phyloP scores from a whole-genome alignment of 2,888 invertebrate genomes.

The Cosmopolites sordidus region DNA sequence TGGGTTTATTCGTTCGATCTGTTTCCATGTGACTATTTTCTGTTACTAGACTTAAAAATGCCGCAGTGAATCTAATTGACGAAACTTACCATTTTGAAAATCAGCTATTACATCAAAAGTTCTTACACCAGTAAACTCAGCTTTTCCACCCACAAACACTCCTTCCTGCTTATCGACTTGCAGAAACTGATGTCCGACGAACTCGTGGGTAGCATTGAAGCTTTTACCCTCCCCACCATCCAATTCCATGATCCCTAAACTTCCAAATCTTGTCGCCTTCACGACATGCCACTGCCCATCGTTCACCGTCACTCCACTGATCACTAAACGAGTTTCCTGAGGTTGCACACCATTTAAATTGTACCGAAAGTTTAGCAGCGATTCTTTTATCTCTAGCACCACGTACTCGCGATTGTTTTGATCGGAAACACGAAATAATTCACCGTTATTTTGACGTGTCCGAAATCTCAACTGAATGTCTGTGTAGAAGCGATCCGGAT shows the following conservation, averaged over 20 bases:
- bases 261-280: slow-evolving; percentile 83
- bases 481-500: slow-evolving; percentile 86
- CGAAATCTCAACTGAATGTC: slow-evolving; percentile 91
- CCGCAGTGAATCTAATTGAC: too few species aligned
- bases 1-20: too few species aligned
- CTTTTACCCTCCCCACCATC: slow-evolving; percentile 91
- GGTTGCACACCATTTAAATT: slow-evolving; percentile 87
- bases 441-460: slow-evolving; percentile 87
- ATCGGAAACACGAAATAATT: slow-evolving; percentile 88
- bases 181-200: slow-evolving; percentile 86
- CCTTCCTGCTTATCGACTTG: slow-evolving; percentile 89
- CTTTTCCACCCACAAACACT: slow-evolving; percentile 91
- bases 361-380: slow-evolving; percentile 83
- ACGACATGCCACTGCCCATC: slow-evolving; percentile 98
- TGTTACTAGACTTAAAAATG: too few species aligned
- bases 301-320: slow-evolving; percentile 83
- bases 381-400: slow-evolving; percentile 84
- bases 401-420: slow-evolving; percentile 92
- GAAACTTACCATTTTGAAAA: slow-evolving; percentile 78
- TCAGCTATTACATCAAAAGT: slow-evolving; percentile 91
- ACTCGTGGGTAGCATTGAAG: slow-evolving; percentile 86
- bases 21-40: too few species aligned
- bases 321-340: slow-evolving; percentile 85
- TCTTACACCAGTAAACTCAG: slow-evolving; percentile 86
- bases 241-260: slow-evolving; percentile 83